phyloP scores from a whole-genome alignment of 2,888 invertebrate genomes.

The Dione juno region DNA sequence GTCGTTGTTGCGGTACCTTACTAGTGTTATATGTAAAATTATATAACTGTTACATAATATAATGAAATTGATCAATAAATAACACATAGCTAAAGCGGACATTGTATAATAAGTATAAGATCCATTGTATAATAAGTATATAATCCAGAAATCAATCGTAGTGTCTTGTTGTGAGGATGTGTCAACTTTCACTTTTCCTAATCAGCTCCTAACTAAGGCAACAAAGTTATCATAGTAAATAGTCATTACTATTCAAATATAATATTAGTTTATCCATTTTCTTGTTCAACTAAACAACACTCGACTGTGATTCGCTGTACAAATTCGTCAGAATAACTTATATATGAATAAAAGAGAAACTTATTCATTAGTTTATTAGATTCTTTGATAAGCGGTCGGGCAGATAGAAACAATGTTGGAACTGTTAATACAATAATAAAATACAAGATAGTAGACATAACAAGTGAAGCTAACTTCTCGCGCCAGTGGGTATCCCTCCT shows the following conservation, averaged over 20 bases:
- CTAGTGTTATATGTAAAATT: too few relatives aligned
- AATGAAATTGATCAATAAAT: too few relatives aligned
- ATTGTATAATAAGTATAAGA: too few relatives aligned
- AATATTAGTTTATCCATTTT: background rate
- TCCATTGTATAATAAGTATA: too few relatives aligned
- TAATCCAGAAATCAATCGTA: too few relatives aligned
- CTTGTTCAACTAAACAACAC: constrained; percentile 17
- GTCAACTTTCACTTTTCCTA: too few relatives aligned
- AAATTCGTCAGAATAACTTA: constrained; percentile 6
- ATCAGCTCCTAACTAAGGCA: background rate
- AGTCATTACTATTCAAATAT: background rate
- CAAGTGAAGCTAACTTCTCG: constrained; percentile 71
- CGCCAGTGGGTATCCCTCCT: constrained; percentile 66
- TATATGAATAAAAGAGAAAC: constrained; percentile 24
- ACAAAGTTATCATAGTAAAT: background rate
- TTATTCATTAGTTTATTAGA: constrained; percentile 39
- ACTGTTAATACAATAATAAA: constrained; percentile 55
- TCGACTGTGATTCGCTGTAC: background rate
- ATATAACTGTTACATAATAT: too few relatives aligned
- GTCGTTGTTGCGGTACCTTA: too few relatives aligned
- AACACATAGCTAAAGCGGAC: too few relatives aligned
- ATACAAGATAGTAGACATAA: constrained; percentile 59
- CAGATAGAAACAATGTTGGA: constrained; percentile 27
- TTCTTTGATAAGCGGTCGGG: constrained; percentile 25
- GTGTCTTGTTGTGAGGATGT: too few relatives aligned